phyloP scores from a whole-genome alignment of 2,113 vertebrate species.

The Actenoides hombroni region DNA sequence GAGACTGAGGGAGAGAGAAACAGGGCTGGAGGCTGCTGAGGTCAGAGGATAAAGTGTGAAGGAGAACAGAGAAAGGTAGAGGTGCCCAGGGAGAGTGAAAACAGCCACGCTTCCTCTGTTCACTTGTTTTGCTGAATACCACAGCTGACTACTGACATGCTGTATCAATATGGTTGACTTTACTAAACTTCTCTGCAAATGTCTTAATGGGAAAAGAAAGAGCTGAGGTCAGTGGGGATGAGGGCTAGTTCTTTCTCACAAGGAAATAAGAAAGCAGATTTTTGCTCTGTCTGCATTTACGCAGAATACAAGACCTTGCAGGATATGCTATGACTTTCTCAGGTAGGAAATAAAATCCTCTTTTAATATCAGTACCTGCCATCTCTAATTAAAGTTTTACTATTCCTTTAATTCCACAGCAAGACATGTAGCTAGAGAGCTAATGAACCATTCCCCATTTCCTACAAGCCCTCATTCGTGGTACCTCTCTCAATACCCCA shows the following conservation, averaged over 20 bases:
- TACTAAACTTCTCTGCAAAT: neutral
- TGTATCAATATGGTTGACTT: neutral
- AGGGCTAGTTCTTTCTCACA: neutral
- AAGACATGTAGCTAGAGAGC: neutral
- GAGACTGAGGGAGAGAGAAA: neutral
- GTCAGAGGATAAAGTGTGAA: neutral
- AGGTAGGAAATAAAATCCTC: neutral
- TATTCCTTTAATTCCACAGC: neutral
- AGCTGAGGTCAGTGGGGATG: neutral
- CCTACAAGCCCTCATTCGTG: neutral
- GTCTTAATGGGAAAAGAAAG: neutral
- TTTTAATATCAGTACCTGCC: neutral
- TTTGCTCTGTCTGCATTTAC: neutral
- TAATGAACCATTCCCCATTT: neutral
- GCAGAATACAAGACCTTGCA: neutral
- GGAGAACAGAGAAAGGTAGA: neutral
- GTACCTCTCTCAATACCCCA: neutral
- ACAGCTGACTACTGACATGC: neutral
- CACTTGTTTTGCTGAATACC: neutral
- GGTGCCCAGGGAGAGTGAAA: neutral
- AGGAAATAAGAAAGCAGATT: neutral
- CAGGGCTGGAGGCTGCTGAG: neutral
- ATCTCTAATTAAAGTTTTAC: neutral
- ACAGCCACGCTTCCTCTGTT: neutral
- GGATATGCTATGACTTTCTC: neutral